Evolutionary conservation across 2,797 vertebrate species (phyloP), one percentile per base, ranked within the genome.

Genomic region (Phalanger gymnotis): DNA sequence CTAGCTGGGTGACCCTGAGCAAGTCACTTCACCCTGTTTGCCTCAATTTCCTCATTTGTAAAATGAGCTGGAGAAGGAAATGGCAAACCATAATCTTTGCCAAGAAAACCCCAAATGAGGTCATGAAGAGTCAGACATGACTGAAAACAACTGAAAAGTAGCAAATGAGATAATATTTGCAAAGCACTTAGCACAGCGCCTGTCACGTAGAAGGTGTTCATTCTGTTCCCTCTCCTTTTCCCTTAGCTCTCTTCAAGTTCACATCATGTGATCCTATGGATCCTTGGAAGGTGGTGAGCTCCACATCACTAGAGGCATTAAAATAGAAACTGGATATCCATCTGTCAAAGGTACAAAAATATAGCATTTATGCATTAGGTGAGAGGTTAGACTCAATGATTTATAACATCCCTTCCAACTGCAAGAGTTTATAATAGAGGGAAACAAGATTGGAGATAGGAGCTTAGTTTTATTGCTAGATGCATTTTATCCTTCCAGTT

Each of bases 331-430:
- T 92, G n/a, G 9, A 87, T 91, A 93, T 55, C 4, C 53, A 12
- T 90, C n/a, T 73, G 7, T 25, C 55, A 87, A 12, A 95, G 53
- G 1, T 57, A 92, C 51, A n/a, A 56, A 92, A 93, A 96, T 58
- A 96, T n/a, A 5, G 34, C 95, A n/a, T 94, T 94, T 4, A 90
- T 95, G 95, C 14, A 96, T 61, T 93, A 58, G 53, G 40, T 95
- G 92, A 91, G 13, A 53, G 89, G 7, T 87, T 87, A n/a, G 87
- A 55, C 90, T 53, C 90, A 95, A 22, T 57, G 90, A 54, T 5
- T 52, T 30, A 73, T 13, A 92, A 92, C 61, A 56, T 28, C 40
- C 5, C 90, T 30, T 53, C 92, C 2, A 40, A 90, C 51, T 13
- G 31, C 89, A n/a, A 12, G 73, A 87, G 30, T 0, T 16, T 53